phyloP scores from a whole-genome alignment of 2,888 invertebrate genomes.

The Scaptomyza cyrtandrae region DNA sequence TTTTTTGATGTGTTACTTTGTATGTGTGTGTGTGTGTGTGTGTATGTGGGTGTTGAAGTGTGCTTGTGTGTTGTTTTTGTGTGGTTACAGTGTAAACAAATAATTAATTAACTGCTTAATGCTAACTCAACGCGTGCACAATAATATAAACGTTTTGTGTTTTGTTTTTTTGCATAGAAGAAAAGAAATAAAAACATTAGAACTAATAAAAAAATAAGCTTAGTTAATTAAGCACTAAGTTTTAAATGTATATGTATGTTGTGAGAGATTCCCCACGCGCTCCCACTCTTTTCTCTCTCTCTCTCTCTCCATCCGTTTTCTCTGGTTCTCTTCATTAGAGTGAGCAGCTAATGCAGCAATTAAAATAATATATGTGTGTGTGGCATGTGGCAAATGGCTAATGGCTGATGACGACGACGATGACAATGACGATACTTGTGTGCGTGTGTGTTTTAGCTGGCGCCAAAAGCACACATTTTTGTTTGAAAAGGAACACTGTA shows the following conservation, averaged over 20 bases:
- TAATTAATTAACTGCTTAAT: constrained; percentile 62
- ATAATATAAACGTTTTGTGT: constrained; percentile 32
- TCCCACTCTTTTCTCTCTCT: constrained; percentile 9
- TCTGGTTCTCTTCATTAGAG: constrained; percentile 11
- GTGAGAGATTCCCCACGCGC: constrained; percentile 65
- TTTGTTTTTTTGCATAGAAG: constrained; percentile 36
- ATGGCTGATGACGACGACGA: constrained; percentile 49
- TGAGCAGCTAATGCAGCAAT: constrained; percentile 56
- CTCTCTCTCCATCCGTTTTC: neutral
- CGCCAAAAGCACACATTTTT: constrained; percentile 40
- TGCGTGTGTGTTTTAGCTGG: constrained; percentile 22
- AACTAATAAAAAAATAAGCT: constrained; percentile 57
- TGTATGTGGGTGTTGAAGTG: constrained; percentile 3
- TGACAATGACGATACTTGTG: constrained; percentile 39
- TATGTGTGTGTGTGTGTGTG: constrained; percentile 17
- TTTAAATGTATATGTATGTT: constrained; percentile 47
- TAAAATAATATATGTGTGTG: constrained; percentile 49
- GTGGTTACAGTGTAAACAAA: constrained; percentile 53
- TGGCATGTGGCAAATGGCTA: constrained; percentile 47
- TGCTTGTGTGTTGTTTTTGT: constrained; percentile 15
- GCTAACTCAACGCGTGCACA: constrained; percentile 59
- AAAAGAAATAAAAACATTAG: constrained; percentile 43
- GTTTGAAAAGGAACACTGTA: constrained; percentile 70
- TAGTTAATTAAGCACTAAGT: constrained; percentile 69
- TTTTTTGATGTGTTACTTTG: constrained; percentile 19